These are phyloP conservation scores for Tor tambroides DNA, from an alignment of 2,113 vertebrate genomes.

Conservation along the genomic window DNA sequence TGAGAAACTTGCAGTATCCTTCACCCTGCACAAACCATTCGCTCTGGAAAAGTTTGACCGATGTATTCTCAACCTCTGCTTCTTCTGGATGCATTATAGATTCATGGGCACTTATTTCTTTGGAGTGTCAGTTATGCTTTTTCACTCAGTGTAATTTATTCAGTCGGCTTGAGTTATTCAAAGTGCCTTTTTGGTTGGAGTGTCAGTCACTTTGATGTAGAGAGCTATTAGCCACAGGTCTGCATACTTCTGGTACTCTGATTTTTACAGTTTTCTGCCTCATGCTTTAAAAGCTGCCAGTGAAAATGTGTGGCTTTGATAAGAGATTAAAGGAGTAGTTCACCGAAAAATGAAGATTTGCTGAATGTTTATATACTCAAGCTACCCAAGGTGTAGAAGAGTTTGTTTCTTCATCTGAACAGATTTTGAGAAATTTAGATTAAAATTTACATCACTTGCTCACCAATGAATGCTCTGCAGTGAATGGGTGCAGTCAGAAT, in stretches of 20 bases:
- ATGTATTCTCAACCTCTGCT: neutral
- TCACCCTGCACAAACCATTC: neutral
- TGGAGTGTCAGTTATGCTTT: constrained; percentile 23
- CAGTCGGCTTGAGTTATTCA: neutral
- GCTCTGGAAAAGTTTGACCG: neutral
- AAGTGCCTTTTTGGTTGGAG: neutral
- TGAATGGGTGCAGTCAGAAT: too few relatives aligned
- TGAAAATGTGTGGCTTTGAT: neutral
- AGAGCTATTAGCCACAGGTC: neutral
- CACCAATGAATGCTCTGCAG: too few relatives aligned
- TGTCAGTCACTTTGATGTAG: constrained; percentile 18
- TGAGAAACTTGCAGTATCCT: constrained; percentile 99
- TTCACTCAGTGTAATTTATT: constrained; percentile 34
- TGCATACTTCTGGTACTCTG: neutral
- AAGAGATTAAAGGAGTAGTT: neutral
- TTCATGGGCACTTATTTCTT: constrained; percentile 1
- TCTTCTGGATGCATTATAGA: constrained; percentile 37
- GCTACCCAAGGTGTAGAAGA: too few relatives aligned
- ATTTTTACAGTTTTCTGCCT: neutral
- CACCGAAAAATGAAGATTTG: too few relatives aligned
- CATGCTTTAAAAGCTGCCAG: neutral
- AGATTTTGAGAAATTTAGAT: too few relatives aligned
- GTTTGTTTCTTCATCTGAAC: too few relatives aligned
- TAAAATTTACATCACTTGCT: too few relatives aligned
- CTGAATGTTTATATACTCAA: too few relatives aligned